Evolutionary conservation across 2,888 invertebrate species (phyloP), one percentile per base, ranked within the genome.

Genomic region (Nomada lathburiana): DNA sequence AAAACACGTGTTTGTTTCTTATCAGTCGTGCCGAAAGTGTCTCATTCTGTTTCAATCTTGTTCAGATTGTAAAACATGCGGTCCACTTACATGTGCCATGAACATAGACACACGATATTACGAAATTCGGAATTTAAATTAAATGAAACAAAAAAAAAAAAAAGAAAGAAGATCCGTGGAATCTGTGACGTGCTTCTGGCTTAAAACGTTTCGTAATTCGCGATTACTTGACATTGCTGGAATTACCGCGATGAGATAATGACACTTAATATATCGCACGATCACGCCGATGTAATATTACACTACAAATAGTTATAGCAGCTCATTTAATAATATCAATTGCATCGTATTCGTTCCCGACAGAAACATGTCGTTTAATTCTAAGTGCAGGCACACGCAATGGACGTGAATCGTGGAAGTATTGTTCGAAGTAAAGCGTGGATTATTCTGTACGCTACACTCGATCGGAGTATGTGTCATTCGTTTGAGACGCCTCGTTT

Each of bases 231-330:
- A 26, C 13, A 29, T 18, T 57, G 23, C 47, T 42, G 29, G 11
- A 50, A 74, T 68, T 68, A 42, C 23, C 50, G 16, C 23, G 13
- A 68, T 60, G 68, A 50, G 52, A 60, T 74, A 68, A 68, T 68
- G n/a, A 13, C 23, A 16, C 3, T 9, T 23, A 50, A 60, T 69
- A 42, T 52, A 69, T 36, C 36, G 7, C 36, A 60, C 44, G 60
- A 16, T 47, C 23, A n/a, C 23, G 16, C 2, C 20, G 29, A 53
- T 44, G 60, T 44, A 53, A 50, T 18, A 20, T 60, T 42, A n/a
- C 11, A 18, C 26, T 50, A 52, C 13, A 68, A 68, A 68, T 44
- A 70, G 70, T 62, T 50, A 5, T 18, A 18, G 20, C 16, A 13
- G 2, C 11, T 4, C 0, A 2, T 53, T 26, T 53, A 53, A 53